Conservation (phyloP, 2,888 invertebrate species). For the Zelleria hepariella region DNA sequence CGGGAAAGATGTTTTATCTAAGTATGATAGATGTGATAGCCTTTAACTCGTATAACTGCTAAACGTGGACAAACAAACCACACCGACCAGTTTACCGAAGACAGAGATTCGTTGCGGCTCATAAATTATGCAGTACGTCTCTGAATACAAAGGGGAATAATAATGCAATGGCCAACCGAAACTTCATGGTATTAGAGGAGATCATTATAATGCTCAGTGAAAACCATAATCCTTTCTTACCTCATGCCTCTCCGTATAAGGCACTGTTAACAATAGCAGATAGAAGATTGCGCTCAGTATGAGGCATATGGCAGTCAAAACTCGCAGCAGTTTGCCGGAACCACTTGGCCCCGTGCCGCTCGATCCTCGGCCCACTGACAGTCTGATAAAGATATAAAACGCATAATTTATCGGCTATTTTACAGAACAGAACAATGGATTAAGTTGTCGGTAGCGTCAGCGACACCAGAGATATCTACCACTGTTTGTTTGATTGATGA, state of each 20-base stretch:
- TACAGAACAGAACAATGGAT: too few relatives aligned
- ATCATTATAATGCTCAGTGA: neutral
- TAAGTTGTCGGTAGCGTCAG: too few relatives aligned
- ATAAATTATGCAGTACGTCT: conserved; percentile 4
- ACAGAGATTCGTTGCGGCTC: neutral
- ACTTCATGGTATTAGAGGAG: neutral
- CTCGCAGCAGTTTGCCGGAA: conserved; percentile 76
- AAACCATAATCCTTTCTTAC: conserved; percentile 26
- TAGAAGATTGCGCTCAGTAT: conserved; percentile 79
- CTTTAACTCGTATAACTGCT: neutral
- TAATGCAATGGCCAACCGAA: neutral
- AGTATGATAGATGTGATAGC: too few relatives aligned
- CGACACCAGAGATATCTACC: too few relatives aligned
- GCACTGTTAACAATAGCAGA: conserved; percentile 76
- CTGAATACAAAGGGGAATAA: conserved; percentile 3
- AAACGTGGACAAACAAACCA: conserved; percentile 1
- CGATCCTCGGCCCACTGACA: conserved; percentile 63
- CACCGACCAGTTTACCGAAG: neutral
- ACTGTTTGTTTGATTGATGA: too few relatives aligned
- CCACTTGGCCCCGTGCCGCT: conserved; percentile 56
- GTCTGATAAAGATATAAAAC: conserved; percentile 23
- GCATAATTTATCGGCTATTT: too few relatives aligned
- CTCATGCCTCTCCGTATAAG: conserved; percentile 74
- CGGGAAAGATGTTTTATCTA: too few relatives aligned
- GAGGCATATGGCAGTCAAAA: conserved; percentile 77